Base-by-base conservation (phyloP, 1,140 invertebrate genomes). In the Galleria mellonella region DNA sequence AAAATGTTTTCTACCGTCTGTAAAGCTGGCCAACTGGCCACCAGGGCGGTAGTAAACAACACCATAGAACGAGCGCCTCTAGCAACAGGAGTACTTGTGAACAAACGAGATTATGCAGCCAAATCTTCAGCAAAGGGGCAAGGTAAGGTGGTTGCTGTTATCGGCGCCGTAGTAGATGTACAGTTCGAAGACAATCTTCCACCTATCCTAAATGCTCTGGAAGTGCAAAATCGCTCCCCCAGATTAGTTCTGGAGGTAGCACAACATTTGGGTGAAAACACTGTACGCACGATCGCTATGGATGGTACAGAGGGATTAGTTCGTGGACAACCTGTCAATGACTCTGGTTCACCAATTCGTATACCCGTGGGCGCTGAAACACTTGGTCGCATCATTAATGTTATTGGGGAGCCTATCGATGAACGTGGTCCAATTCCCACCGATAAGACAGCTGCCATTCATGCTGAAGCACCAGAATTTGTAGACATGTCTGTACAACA, bases 111-210 rank as follows among this genome's bases (percentile, higher is more conserved):
- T 57, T 84, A 83, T 81, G 74, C 82, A 41, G 78, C 77, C 11
- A 81, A 77, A 55, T 65, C 72, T 37, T 67, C 77, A 43, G 77
- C 60, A 37, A 77, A 73, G 37, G 72, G 81, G 39, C 81, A 90
- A 62, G 94, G 94, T 40, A 92, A 90, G 72, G 90, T 97, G 51
- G 96, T 99, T 8, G 97, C 98, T 38, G 97, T 99, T 51, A 99
- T 99, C 87, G 98, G 98, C 92, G 98, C 98, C 74, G 98, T 99
- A 56, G 98, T 99, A 9, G 98, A 99, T 76, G 98, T 99, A 9
- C 97, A 99, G 85, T 99, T 99, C 17, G 97, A 99, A 54, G 96
- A 98, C 64, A 90, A 92, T 47, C 90, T 99, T 42, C 98, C 98
- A 40, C 95, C 97, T 43, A 99, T 99, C 87, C 91, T 99, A 28